Conservation (phyloP, 2,113 vertebrate species). For the Sciurus niger region DNA sequence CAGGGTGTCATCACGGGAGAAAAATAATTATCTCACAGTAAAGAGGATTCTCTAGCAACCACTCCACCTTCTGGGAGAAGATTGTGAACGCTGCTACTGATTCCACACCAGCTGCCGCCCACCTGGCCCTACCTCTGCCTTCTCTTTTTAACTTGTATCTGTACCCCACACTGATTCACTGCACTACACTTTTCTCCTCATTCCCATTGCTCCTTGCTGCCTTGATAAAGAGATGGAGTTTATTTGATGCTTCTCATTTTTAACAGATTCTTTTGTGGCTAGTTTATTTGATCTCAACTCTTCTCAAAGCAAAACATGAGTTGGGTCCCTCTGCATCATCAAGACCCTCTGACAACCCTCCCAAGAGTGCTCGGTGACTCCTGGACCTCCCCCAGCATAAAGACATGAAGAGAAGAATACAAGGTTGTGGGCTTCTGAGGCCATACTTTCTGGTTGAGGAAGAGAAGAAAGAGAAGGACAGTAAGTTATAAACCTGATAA, state of each 20-base stretch:
- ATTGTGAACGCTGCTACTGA: not conserved
- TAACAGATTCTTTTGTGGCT: not conserved
- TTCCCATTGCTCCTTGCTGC: not conserved
- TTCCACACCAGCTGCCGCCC: not conserved
- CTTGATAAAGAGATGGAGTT: not conserved
- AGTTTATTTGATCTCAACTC: not conserved
- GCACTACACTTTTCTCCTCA: not conserved
- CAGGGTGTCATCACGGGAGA: not conserved
- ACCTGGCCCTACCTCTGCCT: not conserved
- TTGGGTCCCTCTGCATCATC: not conserved
- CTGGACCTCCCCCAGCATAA: not conserved
- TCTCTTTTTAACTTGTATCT: not conserved
- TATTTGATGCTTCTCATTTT: conserved; percentile 6
- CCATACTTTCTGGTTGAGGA: not conserved
- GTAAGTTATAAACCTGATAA: not conserved
- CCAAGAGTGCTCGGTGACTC: not conserved
- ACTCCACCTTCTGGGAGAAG: not conserved
- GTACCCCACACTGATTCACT: not conserved
- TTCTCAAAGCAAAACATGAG: not conserved
- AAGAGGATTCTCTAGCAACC: not conserved
- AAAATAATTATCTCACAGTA: not conserved
- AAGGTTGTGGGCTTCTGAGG: not conserved
- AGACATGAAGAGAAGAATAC: not conserved
- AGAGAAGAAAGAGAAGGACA: not conserved
- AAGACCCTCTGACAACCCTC: not conserved